Conservation (phyloP, 1,140 invertebrate genomes). For the Dreissena rostriformis region DNA sequence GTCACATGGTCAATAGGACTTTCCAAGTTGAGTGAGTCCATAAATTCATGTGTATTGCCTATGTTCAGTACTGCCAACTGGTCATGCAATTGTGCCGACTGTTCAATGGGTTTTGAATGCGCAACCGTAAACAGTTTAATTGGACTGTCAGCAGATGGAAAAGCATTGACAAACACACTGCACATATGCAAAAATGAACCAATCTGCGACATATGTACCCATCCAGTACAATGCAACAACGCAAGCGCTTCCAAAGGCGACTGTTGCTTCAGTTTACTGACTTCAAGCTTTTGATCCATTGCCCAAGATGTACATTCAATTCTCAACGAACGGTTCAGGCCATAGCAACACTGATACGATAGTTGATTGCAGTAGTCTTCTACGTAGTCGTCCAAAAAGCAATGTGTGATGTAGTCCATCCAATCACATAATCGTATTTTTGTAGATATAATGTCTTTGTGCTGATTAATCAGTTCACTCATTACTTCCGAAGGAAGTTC, state of each 20-base stretch:
- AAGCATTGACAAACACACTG: slow-evolving; percentile 2
- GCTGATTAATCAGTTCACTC: slow-evolving; percentile 7
- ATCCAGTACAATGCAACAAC: slow-evolving; percentile 14
- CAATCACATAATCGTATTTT: background rate
- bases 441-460: background rate
- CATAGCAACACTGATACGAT: slow-evolving; percentile 4
- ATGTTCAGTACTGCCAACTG: background rate
- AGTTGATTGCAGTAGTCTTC: slow-evolving; percentile 44
- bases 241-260: background rate
- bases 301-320: slow-evolving; percentile 11
- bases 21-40: background rate
- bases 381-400: slow-evolving; percentile 18
- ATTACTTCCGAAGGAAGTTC: slow-evolving; percentile 18
- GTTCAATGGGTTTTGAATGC: no score
- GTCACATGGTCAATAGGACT: background rate
- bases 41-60: background rate
- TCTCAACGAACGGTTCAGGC: background rate
- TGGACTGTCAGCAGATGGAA: background rate
- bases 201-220: background rate
- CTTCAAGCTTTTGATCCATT: background rate
- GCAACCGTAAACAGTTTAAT: background rate
- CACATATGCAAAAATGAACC: slow-evolving; percentile 1
- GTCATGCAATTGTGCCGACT: no score
- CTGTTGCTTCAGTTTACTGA: background rate
- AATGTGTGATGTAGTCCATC: background rate